phyloP scores from a whole-genome alignment of 2,113 vertebrate species.

The Pygoscelis antarcticus region DNA sequence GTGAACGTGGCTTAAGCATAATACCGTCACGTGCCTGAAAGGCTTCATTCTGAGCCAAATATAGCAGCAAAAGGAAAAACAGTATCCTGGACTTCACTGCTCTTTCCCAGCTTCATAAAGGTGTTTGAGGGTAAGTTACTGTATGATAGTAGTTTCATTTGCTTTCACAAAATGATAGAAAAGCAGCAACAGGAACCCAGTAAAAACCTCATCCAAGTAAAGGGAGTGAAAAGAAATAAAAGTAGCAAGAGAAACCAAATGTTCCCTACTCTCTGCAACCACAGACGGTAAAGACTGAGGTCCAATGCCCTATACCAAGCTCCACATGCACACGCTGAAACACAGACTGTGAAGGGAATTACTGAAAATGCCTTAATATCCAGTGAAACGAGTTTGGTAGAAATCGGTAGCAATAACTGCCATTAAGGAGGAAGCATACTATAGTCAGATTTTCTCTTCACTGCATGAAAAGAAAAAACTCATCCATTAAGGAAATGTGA shows the following conservation, averaged over 20 bases:
- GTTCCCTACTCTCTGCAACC: background rate
- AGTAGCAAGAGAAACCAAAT: background rate
- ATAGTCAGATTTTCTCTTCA: background rate
- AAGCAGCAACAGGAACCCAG: background rate
- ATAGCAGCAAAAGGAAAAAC: background rate
- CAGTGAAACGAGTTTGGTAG: background rate
- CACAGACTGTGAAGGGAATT: background rate
- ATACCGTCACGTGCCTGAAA: background rate
- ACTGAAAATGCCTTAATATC: background rate
- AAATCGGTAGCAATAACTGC: background rate
- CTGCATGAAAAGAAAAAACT: background rate
- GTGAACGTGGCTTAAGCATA: background rate
- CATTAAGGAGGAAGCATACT: background rate
- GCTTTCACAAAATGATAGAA: background rate
- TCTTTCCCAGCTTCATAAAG: background rate
- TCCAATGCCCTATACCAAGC: background rate
- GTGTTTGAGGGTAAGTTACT: background rate
- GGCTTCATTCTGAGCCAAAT: background rate
- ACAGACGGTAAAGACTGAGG: background rate
- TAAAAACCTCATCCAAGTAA: background rate
- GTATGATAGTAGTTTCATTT: background rate
- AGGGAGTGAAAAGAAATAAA: background rate
- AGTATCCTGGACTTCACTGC: background rate
- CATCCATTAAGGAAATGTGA: background rate
- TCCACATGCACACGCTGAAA: background rate